Evolutionary conservation across 2,888 invertebrate genomes (phyloP).

Genomic region (Chrysolina americana): DNA sequence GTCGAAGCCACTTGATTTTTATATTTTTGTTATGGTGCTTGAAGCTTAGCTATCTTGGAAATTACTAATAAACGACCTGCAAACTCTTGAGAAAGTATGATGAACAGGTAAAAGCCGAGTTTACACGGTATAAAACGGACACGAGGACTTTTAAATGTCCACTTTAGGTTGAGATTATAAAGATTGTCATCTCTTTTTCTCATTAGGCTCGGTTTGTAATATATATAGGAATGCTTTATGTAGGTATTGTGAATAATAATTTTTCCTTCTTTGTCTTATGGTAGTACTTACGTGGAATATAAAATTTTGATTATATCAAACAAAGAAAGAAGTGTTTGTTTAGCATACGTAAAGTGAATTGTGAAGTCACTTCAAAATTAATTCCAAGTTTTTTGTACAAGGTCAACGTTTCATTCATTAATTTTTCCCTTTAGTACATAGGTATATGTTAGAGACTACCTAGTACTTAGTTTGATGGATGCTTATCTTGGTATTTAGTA

Average conservation of each 20-base stretch:
- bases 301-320: conserved; percentile 21
- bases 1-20: conserved; percentile 5
- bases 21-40: conserved; percentile 5
- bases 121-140: conserved; percentile 60
- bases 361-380: neutral
- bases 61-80: conserved; percentile 48
- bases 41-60: conserved; percentile 4
- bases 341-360: conserved; percentile 16
- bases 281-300: conserved; percentile 29
- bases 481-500: no score
- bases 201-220: conserved; percentile 30
- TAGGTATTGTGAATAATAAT: conserved; percentile 42
- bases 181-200: conserved; percentile 17
- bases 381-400: neutral
- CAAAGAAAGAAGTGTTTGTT: conserved; percentile 23
- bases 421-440: neutral
- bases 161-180: conserved; percentile 37
- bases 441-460: no score
- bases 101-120: conserved; percentile 66
- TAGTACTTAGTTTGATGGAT: no score
- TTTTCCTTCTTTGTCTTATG: conserved; percentile 20
- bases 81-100: conserved; percentile 58
- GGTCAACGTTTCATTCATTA: conserved; percentile 8
- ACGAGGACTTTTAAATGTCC: conserved; percentile 65
- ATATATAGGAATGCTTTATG: conserved; percentile 32